Conservation (phyloP, 2,797 vertebrate species). For the Perodicticus potto region DNA sequence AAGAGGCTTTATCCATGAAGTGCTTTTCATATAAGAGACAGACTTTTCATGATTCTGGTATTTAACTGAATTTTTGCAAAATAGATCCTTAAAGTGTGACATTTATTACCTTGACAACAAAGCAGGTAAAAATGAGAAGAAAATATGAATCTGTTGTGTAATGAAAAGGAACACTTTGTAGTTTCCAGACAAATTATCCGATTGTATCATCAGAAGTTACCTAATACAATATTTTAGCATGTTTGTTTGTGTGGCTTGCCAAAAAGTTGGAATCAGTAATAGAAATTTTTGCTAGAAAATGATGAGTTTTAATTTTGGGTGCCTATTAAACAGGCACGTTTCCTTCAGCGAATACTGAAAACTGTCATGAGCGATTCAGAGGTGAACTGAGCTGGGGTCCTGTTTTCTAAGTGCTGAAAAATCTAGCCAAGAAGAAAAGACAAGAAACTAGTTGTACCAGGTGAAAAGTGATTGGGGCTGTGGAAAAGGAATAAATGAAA, state of each 20-base stretch:
- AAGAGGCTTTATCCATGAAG: background rate
- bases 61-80: constrained; percentile 17
- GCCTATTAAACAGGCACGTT: background rate
- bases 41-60: background rate
- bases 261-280: background rate
- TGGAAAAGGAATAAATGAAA: background rate
- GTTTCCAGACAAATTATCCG: background rate
- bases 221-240: background rate
- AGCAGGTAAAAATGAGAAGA: background rate
- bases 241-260: background rate
- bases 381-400: background rate
- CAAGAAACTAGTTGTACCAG: background rate
- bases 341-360: background rate
- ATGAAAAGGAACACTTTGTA: background rate
- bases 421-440: background rate
- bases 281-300: background rate
- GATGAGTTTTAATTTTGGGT: background rate
- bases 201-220: background rate
- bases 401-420: background rate
- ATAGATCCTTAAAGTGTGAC: background rate
- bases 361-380: background rate
- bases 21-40: background rate
- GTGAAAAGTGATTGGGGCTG: background rate
- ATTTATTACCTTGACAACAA: constrained; percentile 19
- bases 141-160: background rate